Base-by-base conservation (phyloP, 2,113 vertebrate genomes). In the Morone saxatilis region DNA sequence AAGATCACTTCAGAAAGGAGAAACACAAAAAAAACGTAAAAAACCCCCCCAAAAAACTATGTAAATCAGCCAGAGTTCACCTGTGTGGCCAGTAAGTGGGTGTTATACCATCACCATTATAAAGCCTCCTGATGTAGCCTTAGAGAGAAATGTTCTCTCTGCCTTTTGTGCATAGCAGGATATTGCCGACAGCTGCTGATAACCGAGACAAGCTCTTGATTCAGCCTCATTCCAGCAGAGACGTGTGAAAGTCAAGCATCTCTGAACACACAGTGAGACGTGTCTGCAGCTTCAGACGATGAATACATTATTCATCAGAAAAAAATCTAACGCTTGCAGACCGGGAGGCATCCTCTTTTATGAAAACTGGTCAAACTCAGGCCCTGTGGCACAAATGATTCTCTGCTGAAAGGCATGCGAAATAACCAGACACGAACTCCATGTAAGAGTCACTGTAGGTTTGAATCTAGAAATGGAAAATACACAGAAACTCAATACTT, bases 251-350 rank as follows among this genome's bases (percentile, higher is more conserved):
- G 89, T 88, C 89, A 89, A 93, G 80, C 81, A 41, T 72, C 86
- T 90, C 90, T 92, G 84, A 92, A 92, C 85, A 92, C 90, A 91
- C 85, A 93, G 81, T 43, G 75, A 89, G 85, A 76, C 60, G 25
- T 9, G 82, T 87, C 89, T 85, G 83, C 78, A 78, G 85, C 86
- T 63, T 87, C 80, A 85, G 71, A 87, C 80, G 38, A 78, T 86
- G 87, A 91, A 92, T 92, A 89, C 87, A 91, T 93, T 92, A 93
- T 93, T 94, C 92, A 92, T 91, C 81, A 88, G 86, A 88, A 73
- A 76, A 89, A 83, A 87, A 93, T 85, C 72, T 84, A 71, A 83
- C 67, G 51, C 77, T 78, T 47, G 25, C 84, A 81, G 79, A 80
- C 73, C 59, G 36, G 63, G 78, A 83, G 81, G 80, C 62, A 53